Base-by-base conservation (phyloP, 2,797 vertebrate species). In the Chaunax sp. region DNA sequence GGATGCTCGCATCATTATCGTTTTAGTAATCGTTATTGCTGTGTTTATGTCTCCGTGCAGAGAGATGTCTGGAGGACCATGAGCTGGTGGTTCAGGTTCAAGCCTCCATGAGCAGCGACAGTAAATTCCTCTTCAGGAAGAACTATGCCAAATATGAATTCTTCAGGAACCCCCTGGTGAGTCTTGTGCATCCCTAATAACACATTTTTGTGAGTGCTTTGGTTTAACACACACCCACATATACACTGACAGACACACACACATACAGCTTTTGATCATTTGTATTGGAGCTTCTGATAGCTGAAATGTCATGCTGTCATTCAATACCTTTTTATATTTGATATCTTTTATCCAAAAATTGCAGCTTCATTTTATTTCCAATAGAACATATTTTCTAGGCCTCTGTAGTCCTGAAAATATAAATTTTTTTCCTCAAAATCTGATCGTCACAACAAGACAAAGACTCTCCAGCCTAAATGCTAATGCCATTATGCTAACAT, bases 111-210 rank as follows among this genome's bases (percentile, higher is more conserved):
- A 94, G 90, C 87, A 95, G 93, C 30, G 97, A 98, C 73, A 95
- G 97, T 72, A 96, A 95, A 93, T 97, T 99, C 90, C 90, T 99
- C 74, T 99, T 99, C 94, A 95, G 97, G 90, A 99, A 99, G 94
- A 99, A 99, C 93, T 99, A 98, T 69, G 97, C 95, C 85, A 99
- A 99, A 93, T 99, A 99, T 0, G 97, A 99, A 94, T 98, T 99
- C 92, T 99, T 99, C 92, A 99, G 96, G 93, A 97, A 96, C 87
- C 97, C 97, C 22, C 79, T 94, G 95, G 98, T 99, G 87, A 92
- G 91, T 88, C 66, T 59, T 68, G 73, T 6, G n/a, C 81, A 75
- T 83, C 81, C 65, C 72, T 53, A 50, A 78, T 64, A 52, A 79
- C 74, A 75, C 75, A 71, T 83, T 75, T 83, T 69, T 49, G 47